Evolutionary conservation across 2,113 vertebrate genomes (phyloP).

Genomic region (Silurus meridionalis): DNA sequence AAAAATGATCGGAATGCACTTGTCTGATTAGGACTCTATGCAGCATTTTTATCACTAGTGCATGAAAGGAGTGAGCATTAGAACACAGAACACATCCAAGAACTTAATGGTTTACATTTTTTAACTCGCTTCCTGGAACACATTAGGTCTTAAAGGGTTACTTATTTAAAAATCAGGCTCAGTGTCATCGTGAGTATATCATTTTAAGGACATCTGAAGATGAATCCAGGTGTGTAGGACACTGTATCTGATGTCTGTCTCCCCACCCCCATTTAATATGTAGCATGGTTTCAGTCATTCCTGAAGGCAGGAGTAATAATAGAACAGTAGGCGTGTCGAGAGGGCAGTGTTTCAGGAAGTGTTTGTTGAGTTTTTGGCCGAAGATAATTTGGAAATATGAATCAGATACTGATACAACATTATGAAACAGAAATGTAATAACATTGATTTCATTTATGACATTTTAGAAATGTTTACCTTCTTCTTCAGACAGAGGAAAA

Average conservation of each 20-base stretch:
- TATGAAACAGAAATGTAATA: background rate
- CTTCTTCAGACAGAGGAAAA: slow-evolving; percentile 36
- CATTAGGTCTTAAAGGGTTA: background rate
- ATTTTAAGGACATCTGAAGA: background rate
- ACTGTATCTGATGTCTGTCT: background rate
- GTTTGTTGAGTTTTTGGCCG: background rate
- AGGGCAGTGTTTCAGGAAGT: background rate
- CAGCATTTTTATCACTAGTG: background rate
- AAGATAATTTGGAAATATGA: background rate
- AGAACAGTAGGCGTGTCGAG: background rate
- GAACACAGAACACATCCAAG: background rate
- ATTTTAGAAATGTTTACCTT: slow-evolving; percentile 38
- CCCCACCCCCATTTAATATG: background rate
- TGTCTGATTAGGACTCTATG: background rate
- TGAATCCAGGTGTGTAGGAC: slow-evolving; percentile 10
- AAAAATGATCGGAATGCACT: background rate
- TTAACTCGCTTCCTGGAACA: background rate
- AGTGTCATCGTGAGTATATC: background rate
- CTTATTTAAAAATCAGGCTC: background rate
- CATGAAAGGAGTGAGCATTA: background rate
- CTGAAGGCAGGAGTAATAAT: background rate
- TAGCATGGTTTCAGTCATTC: background rate
- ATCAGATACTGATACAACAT: background rate
- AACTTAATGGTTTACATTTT: background rate
- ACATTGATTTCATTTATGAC: slow-evolving; percentile 24